Conservation (phyloP, 2,797 vertebrate species). For the Sebastes hopkinsi region DNA sequence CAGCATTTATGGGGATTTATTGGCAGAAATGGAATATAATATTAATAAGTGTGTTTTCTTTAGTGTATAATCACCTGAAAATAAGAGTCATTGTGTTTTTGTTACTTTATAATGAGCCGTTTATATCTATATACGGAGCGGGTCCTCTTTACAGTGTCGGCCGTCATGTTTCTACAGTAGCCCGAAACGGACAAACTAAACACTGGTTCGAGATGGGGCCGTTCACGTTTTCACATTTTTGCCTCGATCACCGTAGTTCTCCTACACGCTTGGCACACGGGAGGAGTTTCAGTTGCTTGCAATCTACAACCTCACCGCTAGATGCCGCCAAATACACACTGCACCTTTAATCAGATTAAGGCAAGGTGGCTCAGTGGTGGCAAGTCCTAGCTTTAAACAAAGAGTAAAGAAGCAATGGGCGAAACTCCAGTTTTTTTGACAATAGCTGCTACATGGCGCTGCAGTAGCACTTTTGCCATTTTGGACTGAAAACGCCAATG, state of each 20-base stretch:
- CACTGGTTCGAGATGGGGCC: no score
- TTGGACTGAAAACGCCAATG: no score
- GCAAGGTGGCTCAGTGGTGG: neutral
- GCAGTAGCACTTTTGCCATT: rapidly evolving
- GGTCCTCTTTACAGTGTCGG: no score
- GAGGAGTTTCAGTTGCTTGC: neutral
- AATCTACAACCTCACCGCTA: neutral
- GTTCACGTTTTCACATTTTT: no score
- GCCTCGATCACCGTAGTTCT: no score
- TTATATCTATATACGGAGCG: neutral
- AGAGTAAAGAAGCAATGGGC: no score
- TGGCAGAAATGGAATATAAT: neutral
- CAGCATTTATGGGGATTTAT: neutral
- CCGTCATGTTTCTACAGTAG: no score
- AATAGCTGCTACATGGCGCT: no score
- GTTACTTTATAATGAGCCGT: neutral
- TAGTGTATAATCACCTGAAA: neutral
- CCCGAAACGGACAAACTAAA: no score
- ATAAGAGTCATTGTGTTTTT: neutral
- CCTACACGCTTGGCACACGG: neutral
- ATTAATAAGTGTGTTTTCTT: neutral
- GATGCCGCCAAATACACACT: neutral
- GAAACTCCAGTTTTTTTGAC: no score
- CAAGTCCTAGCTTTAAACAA: neutral
- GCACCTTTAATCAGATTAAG: neutral